Conservation (phyloP, 2,888 invertebrate species). For the Bembecia ichneumoniformis region DNA sequence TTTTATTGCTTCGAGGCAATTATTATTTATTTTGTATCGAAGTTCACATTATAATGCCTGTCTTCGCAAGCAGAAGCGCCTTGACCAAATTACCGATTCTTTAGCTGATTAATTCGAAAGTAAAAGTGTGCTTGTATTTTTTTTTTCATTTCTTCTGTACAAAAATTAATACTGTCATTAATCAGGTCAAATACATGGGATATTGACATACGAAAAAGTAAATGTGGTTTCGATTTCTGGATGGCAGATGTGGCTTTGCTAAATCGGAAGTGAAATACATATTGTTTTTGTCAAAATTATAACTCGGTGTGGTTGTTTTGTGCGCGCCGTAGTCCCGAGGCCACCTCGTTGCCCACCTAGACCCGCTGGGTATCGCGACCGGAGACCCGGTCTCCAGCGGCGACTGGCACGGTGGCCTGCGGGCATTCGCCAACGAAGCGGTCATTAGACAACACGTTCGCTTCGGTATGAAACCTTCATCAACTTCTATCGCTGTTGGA, state of each 20-base stretch:
- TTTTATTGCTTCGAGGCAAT: too few species aligned
- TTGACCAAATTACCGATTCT: neutral
- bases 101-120: too few species aligned
- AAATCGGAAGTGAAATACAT: too few species aligned
- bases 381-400: conserved; percentile 72
- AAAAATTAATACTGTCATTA: too few species aligned
- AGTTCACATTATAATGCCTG: neutral
- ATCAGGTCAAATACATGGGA: too few species aligned
- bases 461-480: conserved; percentile 54
- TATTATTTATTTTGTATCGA: too few species aligned
- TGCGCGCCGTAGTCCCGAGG: conserved; percentile 83
- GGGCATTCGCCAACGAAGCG: conserved; percentile 66
- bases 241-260: too few species aligned
- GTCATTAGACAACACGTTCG: conserved; percentile 69
- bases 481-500: conserved; percentile 35
- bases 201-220: too few species aligned
- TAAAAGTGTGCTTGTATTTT: too few species aligned
- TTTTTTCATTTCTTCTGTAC: too few species aligned
- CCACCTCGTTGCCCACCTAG: conserved; percentile 92
- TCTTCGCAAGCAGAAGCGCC: neutral
- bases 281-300: neutral
- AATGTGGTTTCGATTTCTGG: too few species aligned
- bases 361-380: conserved; percentile 91
- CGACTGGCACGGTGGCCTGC: conserved; percentile 64
- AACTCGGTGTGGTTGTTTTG: conserved; percentile 17